These are phyloP conservation scores for Clarias batrachus DNA, from an alignment of 2,113 vertebrate species.

Conservation along the genomic window DNA sequence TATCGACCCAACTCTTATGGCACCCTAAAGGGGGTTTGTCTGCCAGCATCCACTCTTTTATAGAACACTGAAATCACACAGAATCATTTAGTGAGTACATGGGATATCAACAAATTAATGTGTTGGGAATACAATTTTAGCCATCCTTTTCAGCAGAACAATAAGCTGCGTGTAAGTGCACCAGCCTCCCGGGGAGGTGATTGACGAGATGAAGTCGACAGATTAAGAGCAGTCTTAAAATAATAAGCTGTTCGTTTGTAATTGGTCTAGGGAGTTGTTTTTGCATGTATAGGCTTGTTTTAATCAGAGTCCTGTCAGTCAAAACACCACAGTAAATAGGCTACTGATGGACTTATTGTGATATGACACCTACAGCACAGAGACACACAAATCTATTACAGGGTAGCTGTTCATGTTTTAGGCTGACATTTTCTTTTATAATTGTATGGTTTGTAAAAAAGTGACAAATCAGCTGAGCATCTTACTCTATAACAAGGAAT, in stretches of 20 bases:
- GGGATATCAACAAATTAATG: conserved; percentile 44
- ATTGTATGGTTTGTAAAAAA: background rate
- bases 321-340: conserved; percentile 42
- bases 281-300: conserved; percentile 50
- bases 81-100: conserved; percentile 45
- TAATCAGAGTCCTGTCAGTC: conserved; percentile 53
- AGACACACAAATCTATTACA: conserved; percentile 10
- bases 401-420: conserved; percentile 19
- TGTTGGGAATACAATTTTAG: conserved; percentile 48
- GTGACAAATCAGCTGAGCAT: background rate
- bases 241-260: conserved; percentile 55
- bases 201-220: conserved; percentile 50
- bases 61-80: conserved; percentile 58
- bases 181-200: conserved; percentile 43
- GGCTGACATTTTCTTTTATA: conserved; percentile 3
- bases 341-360: conserved; percentile 35
- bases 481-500: background rate
- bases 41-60: conserved; percentile 56
- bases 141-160: conserved; percentile 36
- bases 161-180: conserved; percentile 20
- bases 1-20: conserved; percentile 56
- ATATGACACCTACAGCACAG: conserved; percentile 36
- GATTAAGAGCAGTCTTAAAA: conserved; percentile 47
- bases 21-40: conserved; percentile 62
- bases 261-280: conserved; percentile 52